A percentile compares a stretch with the other conserved stretches of the same genome.
Conservation (phyloP, 2,888 invertebrate genomes). For the Trachelus tabidus region DNA sequence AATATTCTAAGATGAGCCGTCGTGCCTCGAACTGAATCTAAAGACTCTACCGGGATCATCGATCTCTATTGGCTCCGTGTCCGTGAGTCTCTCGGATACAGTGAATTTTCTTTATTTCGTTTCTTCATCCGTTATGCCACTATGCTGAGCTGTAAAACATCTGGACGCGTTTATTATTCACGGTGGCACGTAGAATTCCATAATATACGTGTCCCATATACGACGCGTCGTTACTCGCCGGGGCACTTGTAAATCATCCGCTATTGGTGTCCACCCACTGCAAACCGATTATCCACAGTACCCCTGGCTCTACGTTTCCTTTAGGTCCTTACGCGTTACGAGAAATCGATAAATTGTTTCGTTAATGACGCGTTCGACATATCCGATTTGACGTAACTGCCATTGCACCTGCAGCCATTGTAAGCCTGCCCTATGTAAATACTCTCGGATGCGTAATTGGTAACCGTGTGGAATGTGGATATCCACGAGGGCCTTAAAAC, state of each 20-base stretch:
- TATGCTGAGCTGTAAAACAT: not conserved
- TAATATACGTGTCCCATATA: slow-evolving; percentile 26
- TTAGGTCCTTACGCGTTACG: slow-evolving; percentile 9
- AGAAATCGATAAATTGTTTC: slow-evolving; percentile 27
- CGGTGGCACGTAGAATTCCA: slow-evolving; percentile 12
- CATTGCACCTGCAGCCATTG: slow-evolving; percentile 21
- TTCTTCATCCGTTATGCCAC: not conserved
- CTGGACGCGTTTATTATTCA: slow-evolving; percentile 31
- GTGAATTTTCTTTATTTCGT: not conserved
- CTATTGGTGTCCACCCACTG: slow-evolving; percentile 27
- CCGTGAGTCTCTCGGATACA: not conserved
- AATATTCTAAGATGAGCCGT: not conserved
- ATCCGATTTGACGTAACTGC: slow-evolving; percentile 23
- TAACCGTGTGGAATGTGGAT: slow-evolving; percentile 1
- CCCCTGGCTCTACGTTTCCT: not conserved
- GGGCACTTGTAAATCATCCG: slow-evolving; percentile 35
- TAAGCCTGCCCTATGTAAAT: slow-evolving; percentile 13
- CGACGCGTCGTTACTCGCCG: slow-evolving; percentile 26
- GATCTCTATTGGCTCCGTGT: not conserved
- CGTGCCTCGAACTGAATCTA: not conserved
- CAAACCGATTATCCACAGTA: slow-evolving; percentile 1
- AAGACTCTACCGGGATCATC: not conserved
- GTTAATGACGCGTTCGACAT: slow-evolving; percentile 30
- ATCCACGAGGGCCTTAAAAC: not conserved
- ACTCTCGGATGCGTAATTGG: not conserved